Base-by-base conservation (phyloP, 1,140 invertebrate species). In the Globodera rostochiensis region DNA sequence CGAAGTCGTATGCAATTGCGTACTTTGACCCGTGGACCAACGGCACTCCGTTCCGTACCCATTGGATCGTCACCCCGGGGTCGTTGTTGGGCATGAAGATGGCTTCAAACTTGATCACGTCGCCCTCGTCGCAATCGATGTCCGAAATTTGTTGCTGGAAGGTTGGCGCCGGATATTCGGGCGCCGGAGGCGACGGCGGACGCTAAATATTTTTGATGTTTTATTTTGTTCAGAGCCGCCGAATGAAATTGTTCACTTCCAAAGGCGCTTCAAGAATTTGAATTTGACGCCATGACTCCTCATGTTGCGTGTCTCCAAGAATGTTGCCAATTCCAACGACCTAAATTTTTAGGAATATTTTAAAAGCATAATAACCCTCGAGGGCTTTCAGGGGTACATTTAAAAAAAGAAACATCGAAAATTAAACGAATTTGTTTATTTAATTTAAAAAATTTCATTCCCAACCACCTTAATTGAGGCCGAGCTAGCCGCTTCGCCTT, bases 21-120 rank as follows among this genome's bases (percentile, higher is more conserved):
- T 88, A 89, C 57, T 89, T 89, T 6, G 80, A 85, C 21, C 88
- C 88, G 46, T 90, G 86, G 19, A 80, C 83, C 9, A 97, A 88
- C 46, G 91, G 94, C 84, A 93, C 92, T 69, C 96, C 96, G 91
- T 99, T 97, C 45, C 95, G 94, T 88, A 96, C 95, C 97, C 97
- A 99, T 85, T 98, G 96, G 6, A 99, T 94, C 90, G 93, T 94
- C 95, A 99, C 97, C 7, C 93, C 94, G 0, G 95, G 93, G 91
- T 99, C 97, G 49, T 96, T 95, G 76, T 97, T 94, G 6, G 97
- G 97, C 53, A 79, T 19, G 71, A 86, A 74, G 15, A 73, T 50
- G 13, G 88, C 87, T 70, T 90, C 87, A 69, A 90, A 89, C 36
- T 81, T 73, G 5, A 78, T 74, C 19, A 83, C 81, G 50, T 89